Conservation (phyloP, 2,888 invertebrate species). For the Apodemia mormo region DNA sequence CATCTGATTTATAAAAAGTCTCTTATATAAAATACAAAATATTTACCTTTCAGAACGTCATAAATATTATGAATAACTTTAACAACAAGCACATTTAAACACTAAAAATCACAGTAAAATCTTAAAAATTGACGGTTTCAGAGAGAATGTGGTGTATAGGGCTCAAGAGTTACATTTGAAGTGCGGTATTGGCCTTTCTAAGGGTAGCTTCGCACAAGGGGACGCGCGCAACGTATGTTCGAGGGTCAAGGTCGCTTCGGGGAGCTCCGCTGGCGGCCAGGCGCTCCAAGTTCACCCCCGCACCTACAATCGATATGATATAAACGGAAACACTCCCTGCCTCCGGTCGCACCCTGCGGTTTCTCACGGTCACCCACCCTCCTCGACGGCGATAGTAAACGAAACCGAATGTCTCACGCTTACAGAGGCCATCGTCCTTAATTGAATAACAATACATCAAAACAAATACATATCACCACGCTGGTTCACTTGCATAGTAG, state of each 20-base stretch:
- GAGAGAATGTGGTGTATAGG: conserved; percentile 10
- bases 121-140: background rate
- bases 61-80: background rate
- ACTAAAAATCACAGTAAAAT: background rate
- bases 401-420: background rate
- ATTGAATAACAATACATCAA: background rate
- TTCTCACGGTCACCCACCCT: conserved; percentile 2
- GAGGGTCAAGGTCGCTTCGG: conserved; percentile 57
- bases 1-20: too few species aligned
- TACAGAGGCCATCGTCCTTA: background rate
- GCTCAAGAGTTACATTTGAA: conserved; percentile 24
- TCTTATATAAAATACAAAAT: background rate
- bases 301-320: conserved; percentile 52
- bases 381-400: background rate
- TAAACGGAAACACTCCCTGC: conserved; percentile 25
- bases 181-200: conserved; percentile 3
- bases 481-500: background rate
- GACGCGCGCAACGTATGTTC: conserved; percentile 36
- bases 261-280: too few species aligned
- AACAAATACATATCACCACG: background rate
- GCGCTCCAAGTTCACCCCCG: conserved; percentile 44
- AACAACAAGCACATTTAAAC: background rate
- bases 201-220: conserved; percentile 19
- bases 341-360: conserved; percentile 6
- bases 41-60: background rate